A percentile compares a stretch with the other conserved stretches of the same genome.
These are phyloP conservation scores for Polypedilum vanderplanki DNA, from an alignment of 1,140 invertebrate genomes.

Conservation along the genomic window DNA sequence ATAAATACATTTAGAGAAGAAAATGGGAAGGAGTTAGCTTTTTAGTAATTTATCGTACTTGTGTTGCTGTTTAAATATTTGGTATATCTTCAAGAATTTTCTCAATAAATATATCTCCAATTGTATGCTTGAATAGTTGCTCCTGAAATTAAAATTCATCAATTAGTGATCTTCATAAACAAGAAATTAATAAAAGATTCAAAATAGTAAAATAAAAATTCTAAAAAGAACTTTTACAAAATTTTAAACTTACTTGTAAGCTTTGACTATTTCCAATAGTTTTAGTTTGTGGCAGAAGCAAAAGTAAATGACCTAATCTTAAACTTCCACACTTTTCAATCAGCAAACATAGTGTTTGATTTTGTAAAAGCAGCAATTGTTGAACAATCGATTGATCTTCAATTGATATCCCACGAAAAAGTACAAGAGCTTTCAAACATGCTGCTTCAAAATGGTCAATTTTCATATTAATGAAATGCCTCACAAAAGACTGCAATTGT, in stretches of 20 bases:
- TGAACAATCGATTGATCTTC: constrained; percentile 22
- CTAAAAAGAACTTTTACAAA: no score
- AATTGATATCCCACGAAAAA: constrained; percentile 70
- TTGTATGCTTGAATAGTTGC: constrained; percentile 60
- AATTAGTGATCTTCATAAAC: no score
- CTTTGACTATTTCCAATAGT: constrained; percentile 49
- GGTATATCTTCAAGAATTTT: constrained; percentile 56
- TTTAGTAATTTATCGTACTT: not conserved
- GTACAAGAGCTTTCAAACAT: constrained; percentile 70
- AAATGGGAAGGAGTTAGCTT: not conserved
- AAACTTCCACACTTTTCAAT: constrained; percentile 56
- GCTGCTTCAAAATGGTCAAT: constrained; percentile 79
- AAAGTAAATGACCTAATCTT: constrained; percentile 62
- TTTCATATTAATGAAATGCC: constrained; percentile 55
- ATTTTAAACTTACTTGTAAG: constrained; percentile 34
- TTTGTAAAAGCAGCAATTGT: constrained; percentile 52
- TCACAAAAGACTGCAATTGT: constrained; percentile 50
- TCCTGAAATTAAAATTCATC: no score
- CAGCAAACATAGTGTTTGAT: constrained; percentile 68
- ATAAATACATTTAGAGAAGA: not conserved
- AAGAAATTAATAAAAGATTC: no score
- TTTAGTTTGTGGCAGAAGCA: constrained; percentile 57
- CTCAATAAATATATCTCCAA: constrained; percentile 63
- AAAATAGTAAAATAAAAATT: no score
- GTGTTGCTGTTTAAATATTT: constrained; percentile 15